These are phyloP conservation scores for Diabrotica undecimpunctata DNA, from an alignment of 1,140 invertebrate genomes.

Conservation along the genomic window DNA sequence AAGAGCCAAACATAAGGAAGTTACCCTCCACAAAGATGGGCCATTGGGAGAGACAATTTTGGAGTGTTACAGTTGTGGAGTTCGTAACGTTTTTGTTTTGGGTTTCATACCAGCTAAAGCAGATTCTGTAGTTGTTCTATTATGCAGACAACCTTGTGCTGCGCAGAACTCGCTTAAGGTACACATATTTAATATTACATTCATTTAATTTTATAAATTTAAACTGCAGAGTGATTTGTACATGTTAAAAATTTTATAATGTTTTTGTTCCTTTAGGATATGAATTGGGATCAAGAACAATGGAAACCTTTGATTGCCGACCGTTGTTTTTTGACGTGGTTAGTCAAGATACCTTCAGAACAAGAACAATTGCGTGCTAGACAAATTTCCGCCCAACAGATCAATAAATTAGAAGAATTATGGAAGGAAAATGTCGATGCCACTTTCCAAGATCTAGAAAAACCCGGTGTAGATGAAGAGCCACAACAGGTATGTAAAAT, in stretches of 20 bases:
- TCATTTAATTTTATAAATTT: too few species aligned
- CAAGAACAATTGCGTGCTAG: conserved; percentile 92
- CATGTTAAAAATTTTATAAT: too few species aligned
- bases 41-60: conserved; percentile 95
- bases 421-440: conserved; percentile 99
- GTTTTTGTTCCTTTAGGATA: conserved; percentile 72
- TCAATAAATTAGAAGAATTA: conserved; percentile 95
- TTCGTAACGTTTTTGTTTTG: conserved; percentile 94
- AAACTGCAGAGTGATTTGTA: too few species aligned
- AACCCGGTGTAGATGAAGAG: conserved; percentile 95
- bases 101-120: conserved; percentile 99
- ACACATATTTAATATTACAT: conserved; percentile 5
- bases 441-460: conserved; percentile 95
- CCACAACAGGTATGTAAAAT: conserved; percentile 77
- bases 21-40: conserved; percentile 95
- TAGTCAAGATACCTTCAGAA: conserved; percentile 94
- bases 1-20: conserved; percentile 97
- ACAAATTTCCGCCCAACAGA: conserved; percentile 95
- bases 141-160: conserved; percentile 96
- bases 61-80: conserved; percentile 98
- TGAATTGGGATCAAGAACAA: conserved; percentile 99
- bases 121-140: conserved; percentile 96
- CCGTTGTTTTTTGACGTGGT: conserved; percentile 91
- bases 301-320: conserved; percentile 98
- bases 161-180: conserved; percentile 76